phyloP scores from a whole-genome alignment of 2,888 invertebrate genomes.

The Empis livida region DNA sequence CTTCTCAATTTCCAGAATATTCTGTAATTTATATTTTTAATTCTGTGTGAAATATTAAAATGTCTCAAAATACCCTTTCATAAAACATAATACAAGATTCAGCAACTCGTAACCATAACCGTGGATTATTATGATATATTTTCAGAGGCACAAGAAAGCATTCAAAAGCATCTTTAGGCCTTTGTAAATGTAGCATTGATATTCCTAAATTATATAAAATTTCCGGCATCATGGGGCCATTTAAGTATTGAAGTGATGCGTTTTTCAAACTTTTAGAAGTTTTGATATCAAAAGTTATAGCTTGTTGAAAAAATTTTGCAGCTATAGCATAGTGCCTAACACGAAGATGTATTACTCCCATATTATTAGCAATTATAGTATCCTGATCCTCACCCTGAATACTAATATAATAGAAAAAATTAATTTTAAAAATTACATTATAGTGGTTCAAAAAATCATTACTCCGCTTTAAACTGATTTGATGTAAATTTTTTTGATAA shows the following conservation, averaged over 20 bases:
- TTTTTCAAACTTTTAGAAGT: conserved; percentile 12
- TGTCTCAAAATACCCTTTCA: conserved; percentile 36
- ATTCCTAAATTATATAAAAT: conserved; percentile 41
- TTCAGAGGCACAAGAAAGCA: conserved; percentile 77
- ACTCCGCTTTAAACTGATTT: conserved; percentile 19
- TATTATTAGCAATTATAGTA: conserved; percentile 29
- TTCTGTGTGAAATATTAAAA: background rate
- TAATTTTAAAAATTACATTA: too few relatives aligned
- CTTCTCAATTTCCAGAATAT: conserved; percentile 14
- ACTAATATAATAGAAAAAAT: conserved; percentile 7
- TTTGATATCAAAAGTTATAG: conserved; percentile 31
- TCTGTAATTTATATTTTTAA: conserved; percentile 5
- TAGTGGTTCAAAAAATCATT: conserved; percentile 6
- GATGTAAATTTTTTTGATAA: conserved; percentile 22
- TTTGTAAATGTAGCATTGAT: conserved; percentile 65
- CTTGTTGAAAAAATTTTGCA: conserved; percentile 32
- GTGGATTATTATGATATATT: conserved; percentile 74
- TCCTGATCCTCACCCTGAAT: conserved; percentile 27
- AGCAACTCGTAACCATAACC: conserved; percentile 84
- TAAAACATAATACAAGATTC: conserved; percentile 75
- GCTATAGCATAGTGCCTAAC: conserved; percentile 18
- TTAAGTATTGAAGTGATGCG: conserved; percentile 11
- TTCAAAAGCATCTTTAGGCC: conserved; percentile 77
- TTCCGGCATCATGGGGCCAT: conserved; percentile 30
- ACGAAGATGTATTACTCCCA: conserved; percentile 35